Percentiles rank a stretch among this genome's conserved stretches.
Evolutionary conservation across 2,888 invertebrate genomes (phyloP).

Genomic region (Mimumesa dahlbomi): DNA sequence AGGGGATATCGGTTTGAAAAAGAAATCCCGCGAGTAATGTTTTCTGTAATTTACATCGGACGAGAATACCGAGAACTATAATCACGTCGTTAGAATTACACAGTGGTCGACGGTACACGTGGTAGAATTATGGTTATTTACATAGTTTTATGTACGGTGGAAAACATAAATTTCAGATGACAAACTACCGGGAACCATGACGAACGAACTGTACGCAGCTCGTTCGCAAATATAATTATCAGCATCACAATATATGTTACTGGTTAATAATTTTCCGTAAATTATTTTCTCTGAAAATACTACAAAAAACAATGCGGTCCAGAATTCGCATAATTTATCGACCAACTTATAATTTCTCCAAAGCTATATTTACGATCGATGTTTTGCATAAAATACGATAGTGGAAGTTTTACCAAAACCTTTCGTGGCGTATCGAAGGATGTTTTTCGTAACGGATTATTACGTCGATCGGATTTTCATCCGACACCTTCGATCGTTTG

Average conservation of each 20-base stretch:
- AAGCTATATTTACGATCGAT: no score
- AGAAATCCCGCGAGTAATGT: not conserved
- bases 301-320: no score
- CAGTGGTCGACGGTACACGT: not conserved
- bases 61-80: not conserved
- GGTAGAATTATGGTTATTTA: not conserved
- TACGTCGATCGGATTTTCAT: not conserved
- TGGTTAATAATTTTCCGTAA: no score
- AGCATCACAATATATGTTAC: no score
- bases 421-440: not conserved
- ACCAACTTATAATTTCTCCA: no score
- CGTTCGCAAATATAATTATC: no score
- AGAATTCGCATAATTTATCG: no score
- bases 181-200: not conserved
- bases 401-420: not conserved
- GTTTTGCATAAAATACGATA: no score
- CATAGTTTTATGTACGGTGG: not conserved
- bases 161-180: not conserved
- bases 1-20: not conserved
- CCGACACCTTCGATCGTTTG: not conserved
- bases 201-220: no score
- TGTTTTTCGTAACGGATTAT: not conserved
- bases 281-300: no score
- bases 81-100: conserved; percentile 1
- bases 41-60: not conserved